Base-by-base conservation (phyloP, 2,888 invertebrate genomes). In the Aphodius sticticus region DNA sequence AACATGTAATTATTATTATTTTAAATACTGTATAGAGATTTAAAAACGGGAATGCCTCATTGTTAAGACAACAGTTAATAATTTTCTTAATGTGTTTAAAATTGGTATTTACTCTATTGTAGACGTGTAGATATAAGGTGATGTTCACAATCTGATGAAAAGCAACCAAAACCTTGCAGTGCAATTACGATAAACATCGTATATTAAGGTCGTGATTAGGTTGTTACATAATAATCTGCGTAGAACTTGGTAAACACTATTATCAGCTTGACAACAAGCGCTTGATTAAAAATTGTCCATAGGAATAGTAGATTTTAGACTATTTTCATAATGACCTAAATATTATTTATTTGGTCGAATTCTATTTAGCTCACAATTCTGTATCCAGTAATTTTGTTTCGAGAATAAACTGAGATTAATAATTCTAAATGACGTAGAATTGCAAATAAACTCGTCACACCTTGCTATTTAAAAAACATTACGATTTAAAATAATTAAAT, bases 191-290 rank as follows among this genome's bases (percentile, higher is more conserved):
- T 53, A 53, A 53, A 53, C 0, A 1, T 5, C 7, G 53, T 53
- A 53, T 53, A 53, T 53, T 53, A 53, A 53, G 53, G 53, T 53
- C 53, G 53, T 53, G 53, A 53, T 53, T 53, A 53, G 53, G 53
- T 26, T 26, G 12, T 53, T 53, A 53, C 53, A 53, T 12, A 53
- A 53, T 53, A 53, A 12, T 53, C 53, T 0, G 0, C 53, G 53
- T 5, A 53, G 4, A 53, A 9, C 53, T 53, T 53, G 53, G 53
- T 12, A 53, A 53, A 53, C 53, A 53, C 53, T 53, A 53, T 53
- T 53, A 53, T 53, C 53, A 53, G 53, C 53, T 9, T 2, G 53
- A 53, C 53, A 70, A 26, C 71, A 70, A 70, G 4, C n/a, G 71
- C 71, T 70, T 70, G 26, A 14, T 70, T 70, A 70, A 16, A 26